phyloP scores from a whole-genome alignment of 2,797 vertebrate species.

The Acrocephalus scirpaceus region DNA sequence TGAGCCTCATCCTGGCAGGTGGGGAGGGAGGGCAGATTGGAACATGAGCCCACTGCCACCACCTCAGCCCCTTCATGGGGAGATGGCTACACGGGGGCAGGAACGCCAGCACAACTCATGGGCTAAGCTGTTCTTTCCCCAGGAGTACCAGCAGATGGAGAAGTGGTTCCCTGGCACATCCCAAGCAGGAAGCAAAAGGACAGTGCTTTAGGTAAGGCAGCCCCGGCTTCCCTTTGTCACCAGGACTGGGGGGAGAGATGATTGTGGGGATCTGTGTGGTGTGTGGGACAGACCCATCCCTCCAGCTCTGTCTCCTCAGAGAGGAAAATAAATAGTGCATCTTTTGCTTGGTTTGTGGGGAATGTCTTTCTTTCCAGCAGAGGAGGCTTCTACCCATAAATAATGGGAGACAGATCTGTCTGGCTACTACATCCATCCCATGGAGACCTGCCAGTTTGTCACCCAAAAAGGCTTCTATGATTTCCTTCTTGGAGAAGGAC shows the following conservation, averaged over 20 bases:
- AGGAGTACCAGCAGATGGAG: background rate
- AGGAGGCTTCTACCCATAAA: background rate
- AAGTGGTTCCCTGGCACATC: background rate
- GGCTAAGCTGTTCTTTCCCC: background rate
- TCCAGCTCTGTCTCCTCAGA: background rate
- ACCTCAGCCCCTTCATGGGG: background rate
- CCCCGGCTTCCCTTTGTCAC: background rate
- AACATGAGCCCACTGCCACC: background rate
- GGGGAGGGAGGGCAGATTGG: background rate
- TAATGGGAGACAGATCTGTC: background rate
- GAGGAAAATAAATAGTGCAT: background rate
- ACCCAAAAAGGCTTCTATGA: background rate
- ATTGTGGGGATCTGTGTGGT: rapidly evolving
- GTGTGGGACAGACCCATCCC: background rate
- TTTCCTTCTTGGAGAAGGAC: background rate
- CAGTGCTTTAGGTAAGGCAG: background rate
- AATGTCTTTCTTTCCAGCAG: background rate
- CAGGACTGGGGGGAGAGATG: background rate
- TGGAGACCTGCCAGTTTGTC: background rate
- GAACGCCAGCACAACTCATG: background rate
- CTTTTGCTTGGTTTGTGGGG: background rate
- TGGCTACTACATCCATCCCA: background rate
- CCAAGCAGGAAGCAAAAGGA: background rate
- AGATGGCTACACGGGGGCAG: rapidly evolving
- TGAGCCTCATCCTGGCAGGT: background rate